Conservation (phyloP, 2,888 invertebrate genomes). For the Mactromeris polynyma region DNA sequence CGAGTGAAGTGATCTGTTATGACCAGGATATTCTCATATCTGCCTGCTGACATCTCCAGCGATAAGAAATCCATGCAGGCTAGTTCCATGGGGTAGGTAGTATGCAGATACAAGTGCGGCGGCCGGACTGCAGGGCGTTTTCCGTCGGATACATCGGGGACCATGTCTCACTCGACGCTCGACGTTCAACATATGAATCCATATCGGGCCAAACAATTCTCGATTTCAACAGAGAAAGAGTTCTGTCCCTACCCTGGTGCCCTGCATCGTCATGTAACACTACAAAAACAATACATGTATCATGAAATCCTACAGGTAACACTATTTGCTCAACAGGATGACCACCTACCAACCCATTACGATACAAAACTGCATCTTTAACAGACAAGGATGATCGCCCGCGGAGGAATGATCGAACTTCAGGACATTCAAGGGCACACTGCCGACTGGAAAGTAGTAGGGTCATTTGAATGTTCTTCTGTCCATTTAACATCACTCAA, state of each 20-base stretch:
- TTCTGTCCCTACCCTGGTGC: conserved; percentile 16
- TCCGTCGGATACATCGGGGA: too few species aligned
- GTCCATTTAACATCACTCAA: conserved; percentile 18
- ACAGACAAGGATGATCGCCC: neutral
- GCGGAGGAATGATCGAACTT: neutral
- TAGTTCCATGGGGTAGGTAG: too few species aligned
- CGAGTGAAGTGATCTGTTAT: too few species aligned
- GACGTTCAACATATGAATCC: too few species aligned
- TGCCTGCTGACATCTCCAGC: too few species aligned
- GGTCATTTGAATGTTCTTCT: neutral
- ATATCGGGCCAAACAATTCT: too few species aligned
- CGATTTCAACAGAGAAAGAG: neutral
- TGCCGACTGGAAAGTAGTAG: neutral
- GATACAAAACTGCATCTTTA: neutral
- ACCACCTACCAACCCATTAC: neutral
- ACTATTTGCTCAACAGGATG: conserved; percentile 9
- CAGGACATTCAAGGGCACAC: neutral
- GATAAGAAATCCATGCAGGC: too few species aligned
- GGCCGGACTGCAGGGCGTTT: too few species aligned
- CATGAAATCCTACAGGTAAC: neutral
- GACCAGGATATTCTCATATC: too few species aligned
- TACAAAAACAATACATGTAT: neutral
- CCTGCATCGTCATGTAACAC: conserved; percentile 12
- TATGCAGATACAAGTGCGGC: too few species aligned
- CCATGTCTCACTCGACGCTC: too few species aligned